Evolutionary conservation across 2,888 invertebrate genomes (phyloP), one percentile per base, ranked within the genome.

Genomic region (Pelosia muscerda): DNA sequence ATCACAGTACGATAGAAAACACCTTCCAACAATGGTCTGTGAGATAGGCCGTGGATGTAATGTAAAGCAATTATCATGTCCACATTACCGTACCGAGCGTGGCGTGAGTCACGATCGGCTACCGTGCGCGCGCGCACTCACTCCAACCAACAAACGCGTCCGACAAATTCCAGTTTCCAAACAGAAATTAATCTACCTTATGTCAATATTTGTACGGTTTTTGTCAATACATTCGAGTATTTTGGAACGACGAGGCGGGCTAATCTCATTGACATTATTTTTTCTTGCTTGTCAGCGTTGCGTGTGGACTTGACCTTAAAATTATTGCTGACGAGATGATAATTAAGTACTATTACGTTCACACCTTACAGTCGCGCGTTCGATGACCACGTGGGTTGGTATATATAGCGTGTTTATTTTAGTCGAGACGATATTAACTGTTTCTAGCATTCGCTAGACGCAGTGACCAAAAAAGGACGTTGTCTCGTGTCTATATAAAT

Each of bases 91-190:
- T 75, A 77, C 78, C 26, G 77, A 77, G 77, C 76, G 73, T 81
- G 75, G 77, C 89, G 88, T 90, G 90, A 90, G 81, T 91, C 91
- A 90, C 91, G 90, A 86, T 75, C 75, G 76, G 85, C 90, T 88
- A 85, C 88, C 81, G 88, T 84, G 81, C 84, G 82, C 84, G 69
- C 68, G 63, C 79, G 72, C 77, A 72, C 74, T 65, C 66, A 55
- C 54, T 70, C 72, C 67, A 65, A 77, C 73, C 73, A 74, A 67
- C 59, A 57, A 68, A 70, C 54, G 67, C 61, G 64, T 57, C 61
- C 79, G 67, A 72, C 67, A 65, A 78, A 79, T 81, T 76, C 77
- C 79, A 81, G 79, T 79, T 81, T 79, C 69, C 72, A 77, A 76
- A 75, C 75, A 77, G 74, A 79, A 82, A 84, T 82, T 79, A 82